A percentile compares a stretch with the other conserved stretches of the same genome.
These are phyloP conservation scores for Siderastrea siderea DNA, from an alignment of 92 coral and sea anemone genomes.

Conservation along the genomic window DNA sequence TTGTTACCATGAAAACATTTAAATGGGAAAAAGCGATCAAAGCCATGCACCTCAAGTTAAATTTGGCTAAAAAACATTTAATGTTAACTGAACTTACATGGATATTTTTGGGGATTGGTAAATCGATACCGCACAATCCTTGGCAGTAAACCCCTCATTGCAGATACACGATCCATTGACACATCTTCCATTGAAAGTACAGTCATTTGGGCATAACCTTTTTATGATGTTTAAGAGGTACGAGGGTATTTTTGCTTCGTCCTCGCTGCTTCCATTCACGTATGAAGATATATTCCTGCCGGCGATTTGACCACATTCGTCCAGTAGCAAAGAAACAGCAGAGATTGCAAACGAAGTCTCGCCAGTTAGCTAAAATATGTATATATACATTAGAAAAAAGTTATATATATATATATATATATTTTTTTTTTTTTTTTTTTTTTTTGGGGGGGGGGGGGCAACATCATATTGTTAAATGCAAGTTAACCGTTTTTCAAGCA, in stretches of 20 bases:
- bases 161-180: constrained; percentile 47
- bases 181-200: too few relatives aligned
- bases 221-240: background rate
- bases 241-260: background rate
- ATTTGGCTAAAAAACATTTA: background rate
- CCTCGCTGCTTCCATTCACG: background rate
- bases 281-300: constrained; percentile 5
- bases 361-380: too few relatives aligned
- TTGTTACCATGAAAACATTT: background rate
- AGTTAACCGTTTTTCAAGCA: too few relatives aligned
- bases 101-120: constrained; percentile 11
- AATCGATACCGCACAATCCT: constrained; percentile 50
- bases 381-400: too few relatives aligned
- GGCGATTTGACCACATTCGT: too few relatives aligned
- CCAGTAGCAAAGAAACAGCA: too few relatives aligned
- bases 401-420: too few relatives aligned
- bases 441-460: too few relatives aligned
- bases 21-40: background rate
- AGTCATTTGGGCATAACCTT: constrained; percentile 37
- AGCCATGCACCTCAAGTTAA: too few relatives aligned
- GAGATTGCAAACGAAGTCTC: too few relatives aligned
- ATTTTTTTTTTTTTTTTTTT: too few relatives aligned
- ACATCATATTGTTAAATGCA: too few relatives aligned
- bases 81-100: background rate
- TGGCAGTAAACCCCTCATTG: constrained; percentile 39